Conservation (phyloP, 2,113 vertebrate species). For the Pithys albifrons region DNA sequence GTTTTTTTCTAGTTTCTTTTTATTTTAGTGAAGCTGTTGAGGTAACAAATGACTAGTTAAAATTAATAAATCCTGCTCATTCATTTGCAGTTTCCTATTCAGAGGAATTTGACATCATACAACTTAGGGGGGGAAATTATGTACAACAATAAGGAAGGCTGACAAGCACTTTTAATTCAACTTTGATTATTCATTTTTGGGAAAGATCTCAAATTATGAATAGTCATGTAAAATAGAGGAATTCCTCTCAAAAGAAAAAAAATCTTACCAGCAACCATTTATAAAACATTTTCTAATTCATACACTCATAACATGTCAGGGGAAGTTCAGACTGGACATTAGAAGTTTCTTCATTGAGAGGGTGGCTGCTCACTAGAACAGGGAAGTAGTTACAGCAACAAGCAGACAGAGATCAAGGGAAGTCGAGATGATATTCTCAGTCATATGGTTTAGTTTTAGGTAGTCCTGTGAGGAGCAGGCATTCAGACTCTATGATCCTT, state of each 20-base stretch:
- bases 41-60: not conserved
- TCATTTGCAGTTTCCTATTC: not conserved
- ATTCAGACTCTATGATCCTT: not conserved
- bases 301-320: not conserved
- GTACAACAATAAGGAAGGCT: not conserved
- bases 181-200: not conserved
- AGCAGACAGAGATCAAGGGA: not conserved
- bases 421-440: not conserved
- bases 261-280: not conserved
- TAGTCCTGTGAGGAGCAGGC: not conserved
- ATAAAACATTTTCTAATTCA: not conserved
- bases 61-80: not conserved
- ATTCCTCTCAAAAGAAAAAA: not conserved
- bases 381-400: not conserved
- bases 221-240: not conserved
- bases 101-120: not conserved
- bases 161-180: not conserved
- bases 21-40: not conserved
- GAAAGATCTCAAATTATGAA: not conserved
- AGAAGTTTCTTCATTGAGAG: not conserved
- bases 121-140: not conserved
- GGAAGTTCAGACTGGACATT: not conserved
- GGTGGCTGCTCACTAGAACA: not conserved
- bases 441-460: not conserved
- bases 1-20: not conserved